Evolutionary conservation across 2,888 invertebrate species (phyloP).

Genomic region (Dusona sp.): DNA sequence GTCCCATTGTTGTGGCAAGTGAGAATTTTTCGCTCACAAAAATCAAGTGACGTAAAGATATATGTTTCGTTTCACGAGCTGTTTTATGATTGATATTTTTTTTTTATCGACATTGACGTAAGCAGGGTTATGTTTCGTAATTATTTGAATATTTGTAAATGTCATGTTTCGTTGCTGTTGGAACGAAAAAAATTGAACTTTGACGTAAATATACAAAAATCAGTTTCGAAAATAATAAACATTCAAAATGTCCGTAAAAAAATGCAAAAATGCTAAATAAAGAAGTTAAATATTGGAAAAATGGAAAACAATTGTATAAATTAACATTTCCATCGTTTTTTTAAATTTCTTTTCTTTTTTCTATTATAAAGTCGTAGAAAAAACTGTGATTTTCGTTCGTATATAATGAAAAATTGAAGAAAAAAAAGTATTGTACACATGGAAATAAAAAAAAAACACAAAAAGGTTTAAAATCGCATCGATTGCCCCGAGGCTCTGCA

Average conservation of each 20-base stretch:
- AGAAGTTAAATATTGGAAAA: not conserved
- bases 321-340: not conserved
- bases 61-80: not conserved
- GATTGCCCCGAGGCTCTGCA: slow-evolving; percentile 27
- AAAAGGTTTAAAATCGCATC: slow-evolving; percentile 34
- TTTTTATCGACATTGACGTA: not conserved
- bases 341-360: not conserved
- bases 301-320: not conserved
- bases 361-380: not conserved
- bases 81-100: not conserved
- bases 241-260: not conserved
- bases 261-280: not conserved
- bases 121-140: slow-evolving; percentile 1
- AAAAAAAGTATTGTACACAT: not conserved
- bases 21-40: not conserved
- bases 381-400: not conserved
- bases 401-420: not conserved
- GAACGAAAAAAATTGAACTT: not conserved
- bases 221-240: not conserved
- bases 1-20: not conserved
- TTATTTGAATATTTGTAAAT: not conserved
- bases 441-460: slow-evolving; percentile 19
- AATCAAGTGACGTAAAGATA: not conserved
- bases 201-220: not conserved
- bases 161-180: not conserved